phyloP scores from a whole-genome alignment of 2,888 invertebrate genomes.

The Apoda limacodes region DNA sequence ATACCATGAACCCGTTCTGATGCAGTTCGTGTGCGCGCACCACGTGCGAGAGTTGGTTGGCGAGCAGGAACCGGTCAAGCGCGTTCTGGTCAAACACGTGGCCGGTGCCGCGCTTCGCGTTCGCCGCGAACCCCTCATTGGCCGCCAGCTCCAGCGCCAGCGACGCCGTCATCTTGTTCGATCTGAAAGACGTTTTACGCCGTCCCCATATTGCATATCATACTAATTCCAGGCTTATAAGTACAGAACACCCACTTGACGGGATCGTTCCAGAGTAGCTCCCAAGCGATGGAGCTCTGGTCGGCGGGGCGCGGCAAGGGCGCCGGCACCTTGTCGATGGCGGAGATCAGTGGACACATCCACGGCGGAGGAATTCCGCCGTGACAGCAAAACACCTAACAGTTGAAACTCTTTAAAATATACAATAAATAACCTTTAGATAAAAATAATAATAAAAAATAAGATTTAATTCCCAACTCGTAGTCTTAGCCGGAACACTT shows the following conservation, averaged over 20 bases:
- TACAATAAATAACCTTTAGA: too few species aligned
- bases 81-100: constrained; percentile 78
- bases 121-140: constrained; percentile 76
- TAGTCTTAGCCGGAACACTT: too few species aligned
- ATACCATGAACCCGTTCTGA: constrained; percentile 77
- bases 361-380: constrained; percentile 82
- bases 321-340: constrained; percentile 75
- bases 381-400: constrained; percentile 83
- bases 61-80: constrained; percentile 73
- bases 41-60: constrained; percentile 76
- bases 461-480: too few species aligned
- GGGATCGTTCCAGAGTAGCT: constrained; percentile 84
- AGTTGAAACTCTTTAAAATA: too few species aligned
- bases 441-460: too few species aligned
- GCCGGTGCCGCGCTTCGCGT: constrained; percentile 77
- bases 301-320: constrained; percentile 74
- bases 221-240: background rate
- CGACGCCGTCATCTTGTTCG: constrained; percentile 53
- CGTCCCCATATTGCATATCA: too few species aligned
- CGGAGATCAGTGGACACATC: constrained; percentile 71
- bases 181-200: constrained; percentile 33
- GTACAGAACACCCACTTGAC: constrained; percentile 53
- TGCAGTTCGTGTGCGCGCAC: constrained; percentile 82
- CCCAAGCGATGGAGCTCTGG: constrained; percentile 81
- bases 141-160: constrained; percentile 60